Percentiles rank a stretch among this genome's conserved stretches.
These are phyloP conservation scores for Zygogramma bicolorata DNA, from an alignment of 2,888 invertebrate genomes.

Conservation along the genomic window DNA sequence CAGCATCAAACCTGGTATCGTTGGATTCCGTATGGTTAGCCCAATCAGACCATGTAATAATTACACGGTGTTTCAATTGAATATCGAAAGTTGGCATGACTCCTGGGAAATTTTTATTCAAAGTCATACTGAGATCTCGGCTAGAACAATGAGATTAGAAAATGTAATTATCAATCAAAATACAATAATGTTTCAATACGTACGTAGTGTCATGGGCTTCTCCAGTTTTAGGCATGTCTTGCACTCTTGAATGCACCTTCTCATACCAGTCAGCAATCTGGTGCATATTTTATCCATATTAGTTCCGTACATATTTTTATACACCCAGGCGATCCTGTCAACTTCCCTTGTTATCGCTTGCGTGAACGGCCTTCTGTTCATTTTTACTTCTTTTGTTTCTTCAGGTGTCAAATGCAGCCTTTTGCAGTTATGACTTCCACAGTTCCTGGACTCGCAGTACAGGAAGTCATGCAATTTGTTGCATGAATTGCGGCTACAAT, in stretches of 20 bases:
- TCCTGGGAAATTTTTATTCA: neutral
- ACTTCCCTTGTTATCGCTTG: neutral
- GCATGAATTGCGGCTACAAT: neutral
- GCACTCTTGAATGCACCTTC: neutral
- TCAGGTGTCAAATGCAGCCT: neutral
- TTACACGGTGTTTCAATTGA: too few species aligned
- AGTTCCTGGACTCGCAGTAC: neutral
- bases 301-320: neutral
- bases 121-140: neutral
- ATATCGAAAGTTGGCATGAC: too few species aligned
- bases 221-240: neutral
- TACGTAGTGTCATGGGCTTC: neutral
- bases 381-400: neutral
- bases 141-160: neutral
- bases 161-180: neutral
- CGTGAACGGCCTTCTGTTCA: neutral
- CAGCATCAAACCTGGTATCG: too few species aligned
- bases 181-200: neutral
- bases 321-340: neutral
- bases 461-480: neutral
- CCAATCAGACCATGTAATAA: too few species aligned
- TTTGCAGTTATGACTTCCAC: neutral
- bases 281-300: neutral
- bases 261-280: neutral
- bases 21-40: too few species aligned